Evolutionary conservation across 2,888 invertebrate species (phyloP).

Genomic region (Nasonia oneida): DNA sequence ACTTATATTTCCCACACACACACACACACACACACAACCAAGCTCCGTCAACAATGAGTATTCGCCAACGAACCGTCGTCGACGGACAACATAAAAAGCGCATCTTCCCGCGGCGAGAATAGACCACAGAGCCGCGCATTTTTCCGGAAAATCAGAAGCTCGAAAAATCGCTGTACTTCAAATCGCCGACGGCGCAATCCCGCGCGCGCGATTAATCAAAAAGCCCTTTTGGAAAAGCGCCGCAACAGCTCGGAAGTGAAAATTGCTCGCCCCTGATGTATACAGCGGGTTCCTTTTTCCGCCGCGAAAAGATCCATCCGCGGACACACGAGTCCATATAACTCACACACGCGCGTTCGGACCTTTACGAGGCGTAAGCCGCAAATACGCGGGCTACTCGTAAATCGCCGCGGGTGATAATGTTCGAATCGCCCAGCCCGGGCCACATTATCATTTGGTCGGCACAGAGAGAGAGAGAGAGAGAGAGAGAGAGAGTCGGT

Average conservation of each 20-base stretch:
- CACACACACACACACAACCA: neutral
- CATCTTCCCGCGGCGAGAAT: neutral
- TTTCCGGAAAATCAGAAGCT: neutral
- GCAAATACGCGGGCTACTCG: conserved; percentile 53
- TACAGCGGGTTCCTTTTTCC: neutral
- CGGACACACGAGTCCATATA: neutral
- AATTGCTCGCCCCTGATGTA: neutral
- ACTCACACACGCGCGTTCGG: neutral
- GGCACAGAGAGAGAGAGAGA: neutral
- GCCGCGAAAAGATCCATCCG: neutral
- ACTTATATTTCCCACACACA: neutral
- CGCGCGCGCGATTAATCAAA: conserved; percentile 10
- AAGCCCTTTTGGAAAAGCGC: neutral
- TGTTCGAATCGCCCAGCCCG: conserved; percentile 53
- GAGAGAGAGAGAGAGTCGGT: conserved; percentile 2
- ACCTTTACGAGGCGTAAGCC: conserved; percentile 57
- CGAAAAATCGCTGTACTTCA: neutral
- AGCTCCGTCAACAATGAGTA: neutral
- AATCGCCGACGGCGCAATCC: neutral
- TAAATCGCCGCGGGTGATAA: conserved; percentile 60
- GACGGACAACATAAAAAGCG: neutral
- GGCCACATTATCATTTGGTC: conserved; percentile 58
- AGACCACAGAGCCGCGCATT: neutral
- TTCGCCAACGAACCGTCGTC: too few species aligned
- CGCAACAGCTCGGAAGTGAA: neutral